A percentile compares a stretch with the other conserved stretches of the same genome.
phyloP scores from a whole-genome alignment of 2,797 vertebrate genomes.

The Anguilla anguilla region DNA sequence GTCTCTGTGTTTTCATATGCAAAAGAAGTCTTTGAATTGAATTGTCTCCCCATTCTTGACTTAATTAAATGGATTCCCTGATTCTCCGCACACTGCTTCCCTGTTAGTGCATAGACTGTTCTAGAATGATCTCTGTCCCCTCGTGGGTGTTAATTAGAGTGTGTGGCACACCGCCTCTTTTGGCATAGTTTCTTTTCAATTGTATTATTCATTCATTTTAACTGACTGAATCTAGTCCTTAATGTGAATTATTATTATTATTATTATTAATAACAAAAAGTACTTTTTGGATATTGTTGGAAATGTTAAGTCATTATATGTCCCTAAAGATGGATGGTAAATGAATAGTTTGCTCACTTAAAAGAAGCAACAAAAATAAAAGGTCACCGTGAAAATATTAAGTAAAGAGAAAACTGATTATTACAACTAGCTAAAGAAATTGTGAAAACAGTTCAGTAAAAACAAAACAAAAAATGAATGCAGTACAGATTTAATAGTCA shows the following conservation, averaged over 20 bases:
- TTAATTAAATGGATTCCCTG: slow-evolving; percentile 51
- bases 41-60: slow-evolving; percentile 45
- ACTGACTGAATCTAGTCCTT: not conserved
- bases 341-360: not conserved
- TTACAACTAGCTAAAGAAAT: not conserved
- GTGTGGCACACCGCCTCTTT: not conserved
- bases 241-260: not conserved
- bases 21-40: slow-evolving; percentile 53
- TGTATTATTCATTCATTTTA: not conserved
- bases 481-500: not conserved
- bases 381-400: not conserved
- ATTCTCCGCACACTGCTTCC: slow-evolving; percentile 3
- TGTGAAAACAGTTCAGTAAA: not conserved
- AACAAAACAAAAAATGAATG: not conserved
- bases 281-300: not conserved
- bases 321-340: not conserved
- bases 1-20: slow-evolving; percentile 51
- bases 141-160: not conserved
- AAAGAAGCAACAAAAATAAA: not conserved
- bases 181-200: not conserved
- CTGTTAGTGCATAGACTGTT: not conserved
- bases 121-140: not conserved
- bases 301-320: not conserved
- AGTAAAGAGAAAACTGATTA: not conserved
- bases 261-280: not conserved